These are phyloP conservation scores for Sylvietta virens DNA, from an alignment of 2,113 vertebrate species.

Conservation along the genomic window DNA sequence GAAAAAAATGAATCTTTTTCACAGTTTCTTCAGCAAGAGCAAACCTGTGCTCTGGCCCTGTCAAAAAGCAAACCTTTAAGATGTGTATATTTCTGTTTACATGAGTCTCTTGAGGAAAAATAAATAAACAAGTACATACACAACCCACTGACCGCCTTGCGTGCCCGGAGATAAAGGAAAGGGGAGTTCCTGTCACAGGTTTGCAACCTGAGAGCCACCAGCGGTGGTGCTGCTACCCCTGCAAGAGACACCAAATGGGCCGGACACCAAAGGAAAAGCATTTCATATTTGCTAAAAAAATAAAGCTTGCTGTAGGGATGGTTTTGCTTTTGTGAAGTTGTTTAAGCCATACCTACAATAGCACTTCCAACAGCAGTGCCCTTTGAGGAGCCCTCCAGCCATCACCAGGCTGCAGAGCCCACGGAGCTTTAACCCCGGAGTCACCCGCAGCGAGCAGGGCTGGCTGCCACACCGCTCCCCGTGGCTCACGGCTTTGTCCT, in stretches of 20 bases:
- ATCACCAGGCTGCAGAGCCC: not conserved
- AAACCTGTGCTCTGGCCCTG: not conserved
- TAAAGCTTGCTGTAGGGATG: not conserved
- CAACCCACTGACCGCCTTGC: not conserved
- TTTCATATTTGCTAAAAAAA: not conserved
- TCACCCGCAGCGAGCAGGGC: too few relatives aligned
- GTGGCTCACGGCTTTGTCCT: not conserved
- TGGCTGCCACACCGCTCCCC: not conserved
- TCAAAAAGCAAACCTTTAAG: not conserved
- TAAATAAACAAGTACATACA: not conserved
- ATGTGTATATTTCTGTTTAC: not conserved
- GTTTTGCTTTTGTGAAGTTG: not conserved
- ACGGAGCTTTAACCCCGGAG: not conserved
- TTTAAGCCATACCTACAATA: not conserved
- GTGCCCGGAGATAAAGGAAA: not conserved
- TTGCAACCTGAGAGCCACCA: not conserved
- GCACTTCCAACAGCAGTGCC: not conserved
- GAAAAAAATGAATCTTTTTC: not conserved
- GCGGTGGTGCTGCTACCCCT: rapidly evolving
- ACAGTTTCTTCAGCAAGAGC: not conserved
- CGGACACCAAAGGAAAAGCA: not conserved
- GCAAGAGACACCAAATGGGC: not conserved
- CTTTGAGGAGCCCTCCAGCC: not conserved
- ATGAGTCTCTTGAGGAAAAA: not conserved
- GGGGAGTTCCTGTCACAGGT: not conserved